Conservation (phyloP, 2,113 vertebrate genomes). For the Euleptes europaea region DNA sequence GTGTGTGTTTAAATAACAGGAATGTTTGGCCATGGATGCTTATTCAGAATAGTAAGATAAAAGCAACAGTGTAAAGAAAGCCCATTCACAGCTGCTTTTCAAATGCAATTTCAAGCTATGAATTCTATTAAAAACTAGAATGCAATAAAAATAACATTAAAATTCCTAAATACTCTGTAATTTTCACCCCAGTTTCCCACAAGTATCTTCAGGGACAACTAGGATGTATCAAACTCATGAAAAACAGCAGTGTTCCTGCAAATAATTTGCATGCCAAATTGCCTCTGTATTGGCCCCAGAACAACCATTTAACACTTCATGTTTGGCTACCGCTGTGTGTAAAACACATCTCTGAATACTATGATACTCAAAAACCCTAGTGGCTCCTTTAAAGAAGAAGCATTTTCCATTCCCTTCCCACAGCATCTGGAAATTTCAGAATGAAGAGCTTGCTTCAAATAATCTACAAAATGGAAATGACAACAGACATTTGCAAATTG, state of each 20-base stretch:
- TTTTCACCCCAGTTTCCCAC: not conserved
- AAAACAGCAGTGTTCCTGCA: conserved; percentile 19
- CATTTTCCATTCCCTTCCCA: not conserved
- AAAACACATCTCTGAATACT: conserved; percentile 20
- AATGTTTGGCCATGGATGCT: not conserved
- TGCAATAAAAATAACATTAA: conserved; percentile 20
- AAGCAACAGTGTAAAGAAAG: conserved; percentile 4
- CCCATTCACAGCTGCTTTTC: not conserved
- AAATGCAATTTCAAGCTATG: not conserved
- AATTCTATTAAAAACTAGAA: conserved; percentile 32
- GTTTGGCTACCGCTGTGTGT: not conserved
- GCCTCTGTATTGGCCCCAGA: not conserved
- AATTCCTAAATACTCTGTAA: not conserved
- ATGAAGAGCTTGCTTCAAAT: not conserved
- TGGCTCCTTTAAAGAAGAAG: not conserved
- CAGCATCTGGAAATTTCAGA: conserved; percentile 27
- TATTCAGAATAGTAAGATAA: conserved; percentile 15
- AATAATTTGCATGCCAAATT: conserved; percentile 27
- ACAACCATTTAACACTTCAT: conserved; percentile 21
- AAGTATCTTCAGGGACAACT: conserved; percentile 8
- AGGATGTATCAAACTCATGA: not conserved
- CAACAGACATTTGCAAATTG: not conserved
- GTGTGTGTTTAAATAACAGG: not conserved
- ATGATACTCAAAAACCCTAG: not conserved
- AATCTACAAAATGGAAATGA: conserved; percentile 14